These are phyloP conservation scores for Mus spretus DNA, from an alignment of 2,797 vertebrate species.

Conservation along the genomic window DNA sequence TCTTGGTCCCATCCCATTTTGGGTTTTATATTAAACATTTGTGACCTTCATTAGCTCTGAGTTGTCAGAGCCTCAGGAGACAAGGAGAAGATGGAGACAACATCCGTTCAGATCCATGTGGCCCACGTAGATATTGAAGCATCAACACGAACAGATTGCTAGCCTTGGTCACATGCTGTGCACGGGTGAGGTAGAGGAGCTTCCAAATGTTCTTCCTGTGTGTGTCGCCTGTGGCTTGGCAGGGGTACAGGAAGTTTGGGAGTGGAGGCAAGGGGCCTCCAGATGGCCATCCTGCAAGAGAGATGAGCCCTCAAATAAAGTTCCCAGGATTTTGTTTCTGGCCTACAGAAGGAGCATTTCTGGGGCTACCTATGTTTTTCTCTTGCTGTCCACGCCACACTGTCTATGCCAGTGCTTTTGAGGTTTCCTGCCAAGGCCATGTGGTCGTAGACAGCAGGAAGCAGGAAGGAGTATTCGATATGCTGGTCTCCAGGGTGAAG, in stretches of 20 bases:
- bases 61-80: background rate
- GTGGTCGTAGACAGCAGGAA: constrained; percentile 74
- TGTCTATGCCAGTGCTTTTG: constrained; percentile 67
- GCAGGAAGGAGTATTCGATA: constrained; percentile 66
- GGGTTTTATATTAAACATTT: constrained; percentile 20
- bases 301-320: constrained; percentile 1
- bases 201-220: background rate
- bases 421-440: constrained; percentile 66
- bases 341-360: background rate
- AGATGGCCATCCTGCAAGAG: background rate
- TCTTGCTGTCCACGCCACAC: background rate
- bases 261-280: background rate
- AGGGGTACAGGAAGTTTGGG: background rate
- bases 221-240: background rate
- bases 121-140: background rate
- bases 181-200: background rate
- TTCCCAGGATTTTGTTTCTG: constrained; percentile 60
- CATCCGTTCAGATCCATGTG: background rate
- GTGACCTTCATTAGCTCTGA: background rate
- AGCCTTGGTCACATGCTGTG: background rate
- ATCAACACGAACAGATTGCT: background rate
- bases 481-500: constrained; percentile 21
- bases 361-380: constrained; percentile 21
- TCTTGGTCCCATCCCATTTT: background rate
- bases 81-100: background rate